phyloP scores from a whole-genome alignment of 1,140 invertebrate genomes.

The Achatina immaculata region DNA sequence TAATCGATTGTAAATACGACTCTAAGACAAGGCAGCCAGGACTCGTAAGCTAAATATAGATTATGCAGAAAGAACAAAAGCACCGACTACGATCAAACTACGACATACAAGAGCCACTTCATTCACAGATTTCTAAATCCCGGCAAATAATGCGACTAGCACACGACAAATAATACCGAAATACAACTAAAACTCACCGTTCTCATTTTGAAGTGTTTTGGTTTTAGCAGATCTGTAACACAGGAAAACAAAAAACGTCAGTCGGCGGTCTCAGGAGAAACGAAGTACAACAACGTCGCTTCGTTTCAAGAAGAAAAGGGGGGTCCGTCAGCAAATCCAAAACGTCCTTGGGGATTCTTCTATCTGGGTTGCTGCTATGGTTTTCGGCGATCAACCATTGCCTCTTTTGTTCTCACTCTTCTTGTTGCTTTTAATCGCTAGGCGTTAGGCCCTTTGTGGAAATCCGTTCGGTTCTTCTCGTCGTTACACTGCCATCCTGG shows the following conservation, averaged over 20 bases:
- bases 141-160: too few relatives aligned
- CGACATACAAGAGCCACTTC: neutral
- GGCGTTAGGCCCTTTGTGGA: neutral
- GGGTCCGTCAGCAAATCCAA: slow-evolving; percentile 22
- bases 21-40: neutral
- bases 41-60: neutral
- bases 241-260: too few relatives aligned
- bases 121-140: too few relatives aligned
- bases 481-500: slow-evolving; percentile 25
- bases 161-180: too few relatives aligned
- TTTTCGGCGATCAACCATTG: slow-evolving; percentile 31
- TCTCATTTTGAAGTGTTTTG: slow-evolving; percentile 19
- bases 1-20: neutral
- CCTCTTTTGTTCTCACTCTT: too few relatives aligned
- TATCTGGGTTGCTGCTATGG: neutral
- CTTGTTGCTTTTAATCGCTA: too few relatives aligned
- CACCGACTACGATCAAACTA: too few relatives aligned
- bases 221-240: slow-evolving; percentile 27
- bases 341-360: neutral
- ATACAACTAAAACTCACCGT: slow-evolving; percentile 34
- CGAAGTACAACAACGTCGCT: neutral
- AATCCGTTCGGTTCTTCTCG: neutral
- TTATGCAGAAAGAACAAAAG: neutral
- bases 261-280: neutral
- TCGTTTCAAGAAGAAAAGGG: neutral